These are phyloP conservation scores for Cepphus grylle DNA, from an alignment of 2,113 vertebrate genomes.

Conservation along the genomic window DNA sequence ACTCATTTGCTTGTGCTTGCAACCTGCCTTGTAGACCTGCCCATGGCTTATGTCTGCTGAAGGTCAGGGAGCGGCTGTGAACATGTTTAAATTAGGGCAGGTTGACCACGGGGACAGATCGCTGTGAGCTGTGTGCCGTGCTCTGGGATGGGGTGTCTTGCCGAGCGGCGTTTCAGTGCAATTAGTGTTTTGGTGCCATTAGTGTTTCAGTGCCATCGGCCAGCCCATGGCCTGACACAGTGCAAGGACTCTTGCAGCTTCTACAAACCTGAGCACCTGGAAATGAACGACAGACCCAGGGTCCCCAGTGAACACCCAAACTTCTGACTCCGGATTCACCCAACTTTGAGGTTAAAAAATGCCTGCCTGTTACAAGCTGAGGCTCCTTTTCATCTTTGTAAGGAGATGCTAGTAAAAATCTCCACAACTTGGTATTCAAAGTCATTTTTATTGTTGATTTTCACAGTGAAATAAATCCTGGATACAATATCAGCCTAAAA, in stretches of 20 bases:
- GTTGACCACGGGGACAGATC: accelerated
- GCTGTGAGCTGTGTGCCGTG: accelerated
- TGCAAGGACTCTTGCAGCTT: not conserved
- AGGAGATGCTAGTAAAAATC: not conserved
- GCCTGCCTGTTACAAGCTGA: accelerated
- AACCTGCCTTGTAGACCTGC: not conserved
- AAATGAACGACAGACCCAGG: not conserved
- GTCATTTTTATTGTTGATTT: slow-evolving; percentile 9
- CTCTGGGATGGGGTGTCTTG: not conserved
- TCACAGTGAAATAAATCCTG: not conserved
- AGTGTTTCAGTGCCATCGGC: too few species aligned
- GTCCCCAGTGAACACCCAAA: accelerated
- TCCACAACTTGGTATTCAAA: not conserved
- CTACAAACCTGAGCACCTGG: too few species aligned
- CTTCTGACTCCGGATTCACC: not conserved
- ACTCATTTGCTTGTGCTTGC: not conserved
- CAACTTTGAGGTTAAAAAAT: not conserved
- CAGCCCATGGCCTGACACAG: accelerated
- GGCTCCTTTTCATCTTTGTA: not conserved
- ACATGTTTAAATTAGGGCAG: not conserved
- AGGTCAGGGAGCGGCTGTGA: not conserved
- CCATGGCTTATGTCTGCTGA: not conserved
- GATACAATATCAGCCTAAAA: not conserved
- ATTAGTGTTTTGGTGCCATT: not conserved
- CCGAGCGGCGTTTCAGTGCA: not conserved